Base-by-base conservation (phyloP, 2,113 vertebrate species). In the Talpa occidentalis region DNA sequence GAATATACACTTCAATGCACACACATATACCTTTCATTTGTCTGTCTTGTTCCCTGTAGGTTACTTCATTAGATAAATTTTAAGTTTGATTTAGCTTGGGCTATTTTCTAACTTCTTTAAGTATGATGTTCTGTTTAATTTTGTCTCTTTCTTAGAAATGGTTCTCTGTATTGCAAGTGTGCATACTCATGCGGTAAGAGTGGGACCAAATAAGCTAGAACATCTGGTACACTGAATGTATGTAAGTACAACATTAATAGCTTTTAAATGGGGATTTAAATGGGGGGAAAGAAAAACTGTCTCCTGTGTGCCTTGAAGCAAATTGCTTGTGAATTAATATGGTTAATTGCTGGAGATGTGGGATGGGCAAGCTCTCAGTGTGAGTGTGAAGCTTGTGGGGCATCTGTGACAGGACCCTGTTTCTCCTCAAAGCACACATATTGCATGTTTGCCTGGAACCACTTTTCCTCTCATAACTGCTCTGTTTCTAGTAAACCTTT, bases 141-240 rank as follows among this genome's bases (percentile, higher is more conserved):
- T 84, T 93, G 9, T 96, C 0, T 97, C 88, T 95, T 97, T 84
- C 83, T 59, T 97, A 98, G 98, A 98, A 98, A 98, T 98, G 96
- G 87, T 94, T 97, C 90, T 93, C 35, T 77, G 81, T 90, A 32
- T 37, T 74, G 30, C 0, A 7, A 97, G 81, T 40, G 90, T 83
- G 64, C 5, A 6, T 85, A 93, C 59, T 90, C 83, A 84, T 72
- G 52, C 93, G 59, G 66, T 37, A 11, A 93, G 49, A 91, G 92
- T 22, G 69, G 93, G 87, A 28, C 30, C 90, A 88, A 95, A 70
- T 0, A 26, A 77, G 21, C 62, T 40, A 74, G 42, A 89, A 42
- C 77, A 88, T 37, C 72, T 47, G 35, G 79, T 82, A 64, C 72
- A 72, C 79, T 98, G 96, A 98, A 84, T 56, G 91, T 76, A 96